A percentile compares a stretch with the other conserved stretches of the same genome.
Evolutionary conservation across 2,888 invertebrate species (phyloP).

Genomic region (Timema podura): DNA sequence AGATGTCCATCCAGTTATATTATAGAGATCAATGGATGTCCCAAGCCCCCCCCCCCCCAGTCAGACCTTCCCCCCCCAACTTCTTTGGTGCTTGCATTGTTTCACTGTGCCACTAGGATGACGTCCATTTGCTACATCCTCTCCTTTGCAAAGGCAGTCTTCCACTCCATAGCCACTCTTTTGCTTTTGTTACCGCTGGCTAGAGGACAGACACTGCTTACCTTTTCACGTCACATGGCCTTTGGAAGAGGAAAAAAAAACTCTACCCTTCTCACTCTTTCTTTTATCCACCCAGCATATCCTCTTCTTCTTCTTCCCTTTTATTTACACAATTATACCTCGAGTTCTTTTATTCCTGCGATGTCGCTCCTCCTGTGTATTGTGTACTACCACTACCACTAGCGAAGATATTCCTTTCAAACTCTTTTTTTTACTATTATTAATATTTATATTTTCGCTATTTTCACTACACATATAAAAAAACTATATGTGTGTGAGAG

Average conservation of each 20-base stretch:
- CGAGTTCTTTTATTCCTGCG: constrained; percentile 31
- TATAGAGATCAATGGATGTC: too few species aligned
- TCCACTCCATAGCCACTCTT: constrained; percentile 22
- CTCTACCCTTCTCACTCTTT: constrained; percentile 10
- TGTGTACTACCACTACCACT: too few species aligned
- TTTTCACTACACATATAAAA: too few species aligned
- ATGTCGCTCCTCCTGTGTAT: constrained; percentile 16
- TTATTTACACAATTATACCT: constrained; percentile 33
- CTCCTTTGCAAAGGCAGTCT: constrained; percentile 7
- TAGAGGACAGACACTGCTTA: constrained; percentile 14
- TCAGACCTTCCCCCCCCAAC: neutral
- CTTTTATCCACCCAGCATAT: constrained; percentile 20
- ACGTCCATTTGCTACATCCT: neutral
- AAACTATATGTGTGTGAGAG: too few species aligned
- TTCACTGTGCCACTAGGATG: neutral
- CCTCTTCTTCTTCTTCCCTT: constrained; percentile 14
- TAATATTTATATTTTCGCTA: too few species aligned
- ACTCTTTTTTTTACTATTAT: constrained; percentile 27
- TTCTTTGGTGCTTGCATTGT: too few species aligned
- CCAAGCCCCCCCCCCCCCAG: neutral
- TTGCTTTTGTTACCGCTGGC: constrained; percentile 12
- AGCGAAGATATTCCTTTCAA: constrained; percentile 27
- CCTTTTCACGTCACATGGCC: constrained; percentile 21
- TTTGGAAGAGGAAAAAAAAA: too few species aligned
- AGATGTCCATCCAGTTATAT: too few species aligned